Evolutionary conservation across 2,797 vertebrate genomes (phyloP).

Genomic region (Lepilemur ruficaudatus): DNA sequence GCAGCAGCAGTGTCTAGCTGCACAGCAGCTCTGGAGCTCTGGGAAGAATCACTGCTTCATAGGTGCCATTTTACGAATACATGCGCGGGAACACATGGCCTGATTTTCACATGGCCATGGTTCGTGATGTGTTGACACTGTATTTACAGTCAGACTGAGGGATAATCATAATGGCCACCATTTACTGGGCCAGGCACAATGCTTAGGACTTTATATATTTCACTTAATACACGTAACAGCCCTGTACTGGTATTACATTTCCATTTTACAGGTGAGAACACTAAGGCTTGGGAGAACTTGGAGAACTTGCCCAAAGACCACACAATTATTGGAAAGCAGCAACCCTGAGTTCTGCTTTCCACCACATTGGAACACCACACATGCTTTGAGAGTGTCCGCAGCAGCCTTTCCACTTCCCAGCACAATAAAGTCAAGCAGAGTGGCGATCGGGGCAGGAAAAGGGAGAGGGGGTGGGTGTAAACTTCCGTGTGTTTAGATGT

Average conservation of each 20-base stretch:
- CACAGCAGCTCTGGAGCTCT: neutral
- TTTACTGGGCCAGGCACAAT: neutral
- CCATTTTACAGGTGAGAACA: neutral
- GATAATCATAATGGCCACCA: neutral
- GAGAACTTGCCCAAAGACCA: neutral
- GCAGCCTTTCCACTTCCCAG: neutral
- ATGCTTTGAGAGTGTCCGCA: neutral
- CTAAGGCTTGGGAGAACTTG: neutral
- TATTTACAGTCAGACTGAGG: neutral
- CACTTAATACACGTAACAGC: neutral
- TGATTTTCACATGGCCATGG: neutral
- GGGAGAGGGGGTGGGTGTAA: neutral
- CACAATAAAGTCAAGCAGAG: neutral
- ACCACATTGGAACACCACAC: neutral
- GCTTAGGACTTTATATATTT: neutral
- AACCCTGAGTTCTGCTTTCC: neutral
- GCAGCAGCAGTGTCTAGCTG: neutral
- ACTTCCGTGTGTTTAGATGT: neutral
- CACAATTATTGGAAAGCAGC: neutral
- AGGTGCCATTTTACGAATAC: neutral
- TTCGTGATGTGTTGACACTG: neutral
- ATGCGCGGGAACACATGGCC: neutral
- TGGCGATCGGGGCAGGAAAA: neutral
- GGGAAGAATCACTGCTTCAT: neutral
- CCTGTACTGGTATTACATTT: neutral